Base-by-base conservation (phyloP, 2,797 vertebrate species). In the Hyperoplus lanceolatus region DNA sequence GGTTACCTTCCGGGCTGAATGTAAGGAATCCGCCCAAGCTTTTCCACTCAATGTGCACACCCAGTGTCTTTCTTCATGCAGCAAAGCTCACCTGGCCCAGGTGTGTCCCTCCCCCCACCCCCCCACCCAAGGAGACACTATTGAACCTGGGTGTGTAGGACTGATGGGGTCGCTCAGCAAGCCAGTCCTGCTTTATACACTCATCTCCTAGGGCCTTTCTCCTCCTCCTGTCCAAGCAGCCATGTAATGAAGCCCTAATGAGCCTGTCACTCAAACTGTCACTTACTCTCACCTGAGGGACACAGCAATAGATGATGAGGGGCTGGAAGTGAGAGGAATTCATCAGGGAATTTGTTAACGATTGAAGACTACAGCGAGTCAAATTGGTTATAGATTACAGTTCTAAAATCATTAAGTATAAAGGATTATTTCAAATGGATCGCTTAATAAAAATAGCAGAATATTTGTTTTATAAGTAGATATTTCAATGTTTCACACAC, bases 171-270 rank as follows among this genome's bases (percentile, higher is more conserved):
- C 69, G 8, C 11, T 48, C 63, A 66, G 76, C 69, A 61, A 51
- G 69, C 66, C 65, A 41, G 77, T 56, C 70, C 84, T 80, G 80
- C 77, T 81, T 79, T 65, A 77, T 42, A 51, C 51, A n/a, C 69
- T 82, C 83, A 75, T 83, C 80, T 80, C 42, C 43, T 15, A 29
- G n/a, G 80, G 67, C 50, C 76, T 80, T 65, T 76, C 65, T 80
- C 79, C 89, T 87, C 87, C 74, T 77, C 72, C 83, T 85, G 88
- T 88, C 81, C 86, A 88, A 76, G 80, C 85, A 91, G 56, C 80
- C 83, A 63, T 93, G 90, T 92, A 93, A 94, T 91, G 85, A 91
- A 81, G 84, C 63, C 67, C 62, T 91, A 93, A 93, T 92, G 85
- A 93, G 73, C 65, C 84, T 80, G 80, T 92, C 90, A 91, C 75